Evolutionary conservation across 2,888 invertebrate genomes (phyloP), one percentile per base, ranked within the genome.

Genomic region (Chrysolina oricalcia): DNA sequence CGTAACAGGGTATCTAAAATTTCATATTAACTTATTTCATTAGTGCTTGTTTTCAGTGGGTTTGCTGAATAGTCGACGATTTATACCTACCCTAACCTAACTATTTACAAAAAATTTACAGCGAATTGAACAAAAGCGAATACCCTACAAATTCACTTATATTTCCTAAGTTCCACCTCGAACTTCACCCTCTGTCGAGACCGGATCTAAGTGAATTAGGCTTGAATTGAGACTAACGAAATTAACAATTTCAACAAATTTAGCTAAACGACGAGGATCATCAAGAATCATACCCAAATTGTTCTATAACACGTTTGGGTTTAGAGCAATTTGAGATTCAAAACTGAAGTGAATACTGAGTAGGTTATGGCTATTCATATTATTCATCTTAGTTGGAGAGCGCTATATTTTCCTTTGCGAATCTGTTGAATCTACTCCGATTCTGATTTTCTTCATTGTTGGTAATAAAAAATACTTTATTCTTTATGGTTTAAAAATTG

Each of bases 201-300:
- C 13, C 56, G 56, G 56, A 59, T 27, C 53, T 59, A n/a, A 59
- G 35, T 59, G 59, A 27, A 59, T 59, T 59, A 59, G 59, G 35
- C 27, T 27, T n/a, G 27, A 59, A 59, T 59, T 4, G 35, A 59
- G 59, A 27, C 59, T 59, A 59, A 59, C n/a, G n/a, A 59, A 59
- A 59, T 59, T 59, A 59, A 27, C 59, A 59, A 59, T 59, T 27
- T 11, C 59, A 59, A 59, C 59, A 59, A 59, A 59, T 35, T 35
- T 59, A 59, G 9, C 59, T 59, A n/a, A 59, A 59, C 35, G 59
- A 13, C 10, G 35, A 53, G 53, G 53, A 53, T 53, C 10, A 19
- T 9, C 27, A 59, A 35, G 59, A 59, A 59, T 59, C 59, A 59
- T 59, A 59, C 27, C 35, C 35, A 59, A 59, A 59, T 59, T 27